Evolutionary conservation across 2,797 vertebrate genomes (phyloP), one percentile per base, ranked within the genome.

Genomic region (Pyrocephalus nanus): DNA sequence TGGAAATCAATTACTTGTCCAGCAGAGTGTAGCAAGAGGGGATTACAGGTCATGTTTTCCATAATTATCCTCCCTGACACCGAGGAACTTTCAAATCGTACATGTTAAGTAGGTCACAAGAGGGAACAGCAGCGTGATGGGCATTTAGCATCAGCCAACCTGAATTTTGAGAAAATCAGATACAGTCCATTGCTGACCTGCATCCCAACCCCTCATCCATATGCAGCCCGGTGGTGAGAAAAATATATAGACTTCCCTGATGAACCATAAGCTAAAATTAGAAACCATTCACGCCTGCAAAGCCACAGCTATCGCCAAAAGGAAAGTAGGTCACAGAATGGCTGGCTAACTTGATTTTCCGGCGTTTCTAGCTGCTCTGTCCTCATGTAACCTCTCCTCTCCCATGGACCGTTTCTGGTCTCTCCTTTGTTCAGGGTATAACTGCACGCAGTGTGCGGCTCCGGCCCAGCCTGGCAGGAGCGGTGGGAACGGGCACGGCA

Each of bases 241-340:
- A 86, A 90, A 86, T 7, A 61, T 45, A 86, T 1, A 90, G 80
- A 69, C 89, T 79, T 88, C 90, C 90, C 86, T 51, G 86, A 82
- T 69, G 91, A 96, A 85, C 93, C 90, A 47, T n/a, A 72, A 83
- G 83, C 95, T 96, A 97, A 97, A 97, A 96, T 95, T 97, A 97
- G 95, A 82, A 95, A 76, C 77, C 88, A 88, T 92, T 96, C 96
- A 94, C 94, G 91, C 95, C 90, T 93, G 94, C 92, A 80, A 81
- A 96, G 94, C 93, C 95, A 76, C 95, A 88, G 95, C 61, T 48
- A 95, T 95, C 20, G 42, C 94, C 94, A 94, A 87, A 94, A 96
- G 88, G 88, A 97, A 97, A 97, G 95, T 96, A 96, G 96, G 95
- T 97, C 96, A 95, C 60, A 50, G 92, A 94, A 90, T 54, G 86